phyloP scores from a whole-genome alignment of 2,797 vertebrate species.

The Enteromius treurensis region DNA sequence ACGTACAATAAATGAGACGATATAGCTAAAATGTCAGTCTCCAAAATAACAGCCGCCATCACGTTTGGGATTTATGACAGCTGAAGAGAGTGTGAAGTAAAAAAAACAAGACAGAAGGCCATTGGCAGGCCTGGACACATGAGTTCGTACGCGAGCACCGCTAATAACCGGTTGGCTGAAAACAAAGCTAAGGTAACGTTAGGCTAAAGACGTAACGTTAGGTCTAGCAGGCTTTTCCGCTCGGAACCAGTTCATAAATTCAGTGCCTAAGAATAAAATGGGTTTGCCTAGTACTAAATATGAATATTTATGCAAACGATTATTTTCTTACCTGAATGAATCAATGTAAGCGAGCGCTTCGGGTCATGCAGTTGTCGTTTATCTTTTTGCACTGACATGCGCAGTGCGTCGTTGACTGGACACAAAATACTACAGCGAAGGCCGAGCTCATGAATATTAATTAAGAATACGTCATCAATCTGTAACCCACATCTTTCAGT shows the following conservation, averaged over 20 bases:
- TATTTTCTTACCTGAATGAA: background rate
- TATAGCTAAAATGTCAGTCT: background rate
- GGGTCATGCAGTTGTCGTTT: slow-evolving; percentile 20
- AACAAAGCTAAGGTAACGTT: slow-evolving; percentile 1
- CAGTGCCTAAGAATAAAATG: background rate
- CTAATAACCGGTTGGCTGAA: slow-evolving; percentile 13
- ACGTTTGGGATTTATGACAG: background rate
- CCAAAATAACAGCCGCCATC: background rate
- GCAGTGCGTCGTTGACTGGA: background rate
- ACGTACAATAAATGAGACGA: background rate
- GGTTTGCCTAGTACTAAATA: background rate
- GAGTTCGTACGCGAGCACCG: background rate
- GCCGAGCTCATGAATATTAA: slow-evolving; percentile 16
- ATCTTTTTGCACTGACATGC: slow-evolving; percentile 27
- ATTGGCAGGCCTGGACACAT: slow-evolving; percentile 1
- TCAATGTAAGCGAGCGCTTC: background rate
- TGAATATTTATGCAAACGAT: background rate
- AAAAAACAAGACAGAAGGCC: background rate
- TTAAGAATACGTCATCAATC: background rate
- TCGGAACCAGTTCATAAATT: background rate
- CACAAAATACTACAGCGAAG: background rate
- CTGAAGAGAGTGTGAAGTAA: background rate
- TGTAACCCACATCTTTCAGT: background rate
- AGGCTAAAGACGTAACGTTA: background rate
- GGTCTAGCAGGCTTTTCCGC: background rate